Evolutionary conservation across 2,797 vertebrate genomes (phyloP).

Genomic region (Gambusia yucatana): DNA sequence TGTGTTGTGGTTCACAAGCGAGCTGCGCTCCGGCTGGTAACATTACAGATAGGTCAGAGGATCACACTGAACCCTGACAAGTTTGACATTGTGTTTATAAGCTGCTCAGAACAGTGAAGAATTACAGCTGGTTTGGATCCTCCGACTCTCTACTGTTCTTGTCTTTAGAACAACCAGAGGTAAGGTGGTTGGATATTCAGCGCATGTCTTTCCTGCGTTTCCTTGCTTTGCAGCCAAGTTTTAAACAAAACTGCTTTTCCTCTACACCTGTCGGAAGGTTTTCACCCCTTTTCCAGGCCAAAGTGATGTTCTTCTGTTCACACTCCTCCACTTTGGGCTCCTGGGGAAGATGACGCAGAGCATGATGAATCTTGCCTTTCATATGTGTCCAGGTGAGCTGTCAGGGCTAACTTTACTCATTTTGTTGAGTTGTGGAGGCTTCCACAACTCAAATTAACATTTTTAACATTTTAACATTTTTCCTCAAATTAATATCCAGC

Average conservation of each 20-base stretch:
- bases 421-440: too few relatives aligned
- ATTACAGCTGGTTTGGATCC: constrained; percentile 1
- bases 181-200: background rate
- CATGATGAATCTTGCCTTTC: rapidly evolving
- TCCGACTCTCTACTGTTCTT: background rate
- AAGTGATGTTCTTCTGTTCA: constrained; percentile 4
- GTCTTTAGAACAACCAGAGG: constrained; percentile 10
- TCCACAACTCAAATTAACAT: background rate
- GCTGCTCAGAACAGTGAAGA: background rate
- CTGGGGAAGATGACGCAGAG: background rate
- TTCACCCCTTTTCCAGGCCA: background rate
- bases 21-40: background rate
- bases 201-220: background rate
- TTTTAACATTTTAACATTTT: too few relatives aligned
- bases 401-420: background rate
- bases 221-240: background rate
- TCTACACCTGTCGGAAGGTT: background rate
- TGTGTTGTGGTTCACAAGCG: constrained; percentile 39
- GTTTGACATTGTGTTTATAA: background rate
- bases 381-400: background rate
- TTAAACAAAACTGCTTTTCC: background rate
- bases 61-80: background rate
- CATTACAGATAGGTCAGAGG: background rate
- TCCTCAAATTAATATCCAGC: background rate
- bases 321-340: background rate